phyloP scores from a whole-genome alignment of 2,797 vertebrate species.

The Enteromius argenteus region DNA sequence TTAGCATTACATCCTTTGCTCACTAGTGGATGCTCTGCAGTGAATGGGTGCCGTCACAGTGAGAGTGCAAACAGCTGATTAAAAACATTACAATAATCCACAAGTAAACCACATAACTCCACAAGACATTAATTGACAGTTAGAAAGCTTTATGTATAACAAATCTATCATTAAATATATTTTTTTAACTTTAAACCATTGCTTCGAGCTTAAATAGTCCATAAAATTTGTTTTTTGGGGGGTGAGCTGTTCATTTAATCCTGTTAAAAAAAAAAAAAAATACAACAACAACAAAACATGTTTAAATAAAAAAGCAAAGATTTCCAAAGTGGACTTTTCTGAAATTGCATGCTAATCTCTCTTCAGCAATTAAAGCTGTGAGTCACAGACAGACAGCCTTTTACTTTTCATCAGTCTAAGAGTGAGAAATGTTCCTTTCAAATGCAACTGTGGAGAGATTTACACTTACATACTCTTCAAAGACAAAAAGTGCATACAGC shows the following conservation, averaged over 20 bases:
- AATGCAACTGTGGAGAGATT: constrained; percentile 9
- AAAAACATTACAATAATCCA: background rate
- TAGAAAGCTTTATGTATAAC: background rate
- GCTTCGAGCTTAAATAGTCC: background rate
- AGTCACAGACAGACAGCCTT: constrained; percentile 22
- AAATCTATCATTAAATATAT: background rate
- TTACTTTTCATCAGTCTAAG: constrained; percentile 21
- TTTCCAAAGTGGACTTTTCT: background rate
- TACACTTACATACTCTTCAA: background rate
- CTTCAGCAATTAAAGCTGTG: constrained; percentile 19
- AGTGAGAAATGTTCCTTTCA: constrained; percentile 17
- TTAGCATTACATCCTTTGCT: background rate
- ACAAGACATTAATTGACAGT: background rate
- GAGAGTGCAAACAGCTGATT: background rate
- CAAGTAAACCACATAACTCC: background rate
- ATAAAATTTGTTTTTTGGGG: background rate
- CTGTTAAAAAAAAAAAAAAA: background rate
- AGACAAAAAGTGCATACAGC: background rate
- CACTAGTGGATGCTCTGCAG: background rate
- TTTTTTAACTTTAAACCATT: background rate
- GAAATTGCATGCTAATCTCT: background rate
- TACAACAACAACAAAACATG: background rate
- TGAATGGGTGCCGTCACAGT: background rate
- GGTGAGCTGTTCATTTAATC: background rate
- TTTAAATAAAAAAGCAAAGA: background rate